These are phyloP conservation scores for Hydrotaea diabolus DNA, from an alignment of 2,888 invertebrate genomes.

Conservation along the genomic window DNA sequence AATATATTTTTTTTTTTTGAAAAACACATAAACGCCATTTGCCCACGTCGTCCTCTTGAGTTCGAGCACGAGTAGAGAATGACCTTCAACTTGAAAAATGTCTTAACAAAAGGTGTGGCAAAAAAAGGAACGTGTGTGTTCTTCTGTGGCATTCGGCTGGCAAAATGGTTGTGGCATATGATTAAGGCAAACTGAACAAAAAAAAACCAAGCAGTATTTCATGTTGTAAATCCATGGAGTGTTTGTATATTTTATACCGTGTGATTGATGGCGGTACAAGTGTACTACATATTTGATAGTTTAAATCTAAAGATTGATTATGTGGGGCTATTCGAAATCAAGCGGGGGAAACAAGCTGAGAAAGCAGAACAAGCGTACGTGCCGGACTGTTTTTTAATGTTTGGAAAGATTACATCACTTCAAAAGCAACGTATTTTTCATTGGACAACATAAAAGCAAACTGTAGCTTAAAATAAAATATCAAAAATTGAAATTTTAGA, in stretches of 20 bases:
- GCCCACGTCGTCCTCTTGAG: neutral
- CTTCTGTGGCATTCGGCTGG: neutral
- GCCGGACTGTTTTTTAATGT: no score
- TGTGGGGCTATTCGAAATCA: neutral
- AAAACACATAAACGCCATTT: slow-evolving; percentile 18
- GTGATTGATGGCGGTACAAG: slow-evolving; percentile 14
- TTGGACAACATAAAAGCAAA: no score
- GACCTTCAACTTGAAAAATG: slow-evolving; percentile 59
- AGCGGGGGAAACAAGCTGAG: no score
- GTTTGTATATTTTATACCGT: neutral
- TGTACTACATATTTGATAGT: neutral
- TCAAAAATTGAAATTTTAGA: no score
- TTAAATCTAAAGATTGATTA: slow-evolving; percentile 3
- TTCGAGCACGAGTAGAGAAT: neutral
- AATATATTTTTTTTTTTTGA: neutral
- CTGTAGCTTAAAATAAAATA: no score
- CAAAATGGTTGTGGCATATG: neutral
- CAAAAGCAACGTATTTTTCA: no score
- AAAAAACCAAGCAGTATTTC: neutral
- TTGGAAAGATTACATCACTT: no score
- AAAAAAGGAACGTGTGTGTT: neutral
- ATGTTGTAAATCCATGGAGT: no score
- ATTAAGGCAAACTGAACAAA: neutral
- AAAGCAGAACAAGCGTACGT: no score
- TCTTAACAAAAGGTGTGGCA: slow-evolving; percentile 44